These are phyloP conservation scores for Eueremaeus valkanovi DNA, from an alignment of 2,888 invertebrate genomes.

Conservation along the genomic window DNA sequence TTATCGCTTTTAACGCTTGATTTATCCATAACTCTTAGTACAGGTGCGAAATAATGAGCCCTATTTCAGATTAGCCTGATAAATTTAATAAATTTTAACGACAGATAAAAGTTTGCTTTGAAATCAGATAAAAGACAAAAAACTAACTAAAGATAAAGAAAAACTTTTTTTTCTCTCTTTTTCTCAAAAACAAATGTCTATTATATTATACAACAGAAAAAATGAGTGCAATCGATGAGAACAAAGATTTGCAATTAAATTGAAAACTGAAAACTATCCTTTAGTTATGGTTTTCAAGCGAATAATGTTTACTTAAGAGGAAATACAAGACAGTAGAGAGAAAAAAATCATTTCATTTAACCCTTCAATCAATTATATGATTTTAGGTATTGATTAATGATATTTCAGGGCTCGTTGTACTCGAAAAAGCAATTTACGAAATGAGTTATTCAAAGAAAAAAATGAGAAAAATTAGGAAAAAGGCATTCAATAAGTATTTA, in stretches of 20 bases:
- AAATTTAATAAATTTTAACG: background rate
- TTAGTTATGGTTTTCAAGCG: background rate
- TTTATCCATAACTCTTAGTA: background rate
- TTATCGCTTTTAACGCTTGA: background rate
- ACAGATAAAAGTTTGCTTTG: background rate
- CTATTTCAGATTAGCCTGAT: background rate
- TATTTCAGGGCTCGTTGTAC: background rate
- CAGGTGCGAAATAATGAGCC: constrained; percentile 5
- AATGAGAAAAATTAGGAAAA: background rate
- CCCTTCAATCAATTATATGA: constrained; percentile 2
- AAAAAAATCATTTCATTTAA: background rate
- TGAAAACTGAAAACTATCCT: background rate
- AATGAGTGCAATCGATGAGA: background rate
- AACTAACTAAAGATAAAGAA: too few species aligned
- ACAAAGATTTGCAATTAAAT: background rate
- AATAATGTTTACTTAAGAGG: background rate
- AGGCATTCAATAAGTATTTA: too few species aligned
- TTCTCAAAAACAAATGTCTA: background rate
- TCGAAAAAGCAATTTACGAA: background rate
- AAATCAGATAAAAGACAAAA: background rate
- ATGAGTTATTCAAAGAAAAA: background rate
- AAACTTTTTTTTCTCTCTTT: too few species aligned
- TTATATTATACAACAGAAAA: background rate
- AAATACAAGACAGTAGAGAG: background rate
- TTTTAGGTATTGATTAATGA: constrained; percentile 3